These are phyloP conservation scores for Poeciliopsis presidionis DNA, from an alignment of 2,797 vertebrate species.

Conservation along the genomic window DNA sequence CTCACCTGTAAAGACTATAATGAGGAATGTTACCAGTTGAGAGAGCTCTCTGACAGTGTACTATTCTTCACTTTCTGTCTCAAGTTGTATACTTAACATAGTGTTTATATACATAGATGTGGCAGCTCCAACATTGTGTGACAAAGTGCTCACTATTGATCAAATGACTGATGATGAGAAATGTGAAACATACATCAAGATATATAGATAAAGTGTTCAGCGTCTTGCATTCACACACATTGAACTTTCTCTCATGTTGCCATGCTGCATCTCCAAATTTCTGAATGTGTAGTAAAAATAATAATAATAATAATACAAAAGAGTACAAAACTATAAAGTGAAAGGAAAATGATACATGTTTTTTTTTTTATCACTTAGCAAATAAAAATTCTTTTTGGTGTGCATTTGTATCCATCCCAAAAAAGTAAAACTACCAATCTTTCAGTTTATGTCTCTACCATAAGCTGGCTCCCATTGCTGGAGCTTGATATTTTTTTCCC, in stretches of 20 bases:
- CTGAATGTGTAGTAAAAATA: background rate
- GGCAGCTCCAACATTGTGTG: background rate
- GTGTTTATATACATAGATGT: slow-evolving; percentile 9
- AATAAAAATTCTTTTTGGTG: background rate
- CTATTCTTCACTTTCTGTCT: slow-evolving; percentile 34
- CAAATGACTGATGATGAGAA: background rate
- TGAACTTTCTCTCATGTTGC: background rate
- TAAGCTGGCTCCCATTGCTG: no score
- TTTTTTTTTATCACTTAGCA: background rate
- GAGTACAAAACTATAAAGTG: background rate
- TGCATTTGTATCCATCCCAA: background rate
- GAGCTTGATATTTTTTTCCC: background rate
- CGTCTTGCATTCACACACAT: background rate
- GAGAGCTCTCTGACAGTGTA: slow-evolving; percentile 25
- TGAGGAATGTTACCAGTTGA: slow-evolving; percentile 32
- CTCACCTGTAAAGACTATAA: slow-evolving; percentile 51
- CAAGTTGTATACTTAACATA: slow-evolving; percentile 42
- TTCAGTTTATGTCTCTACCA: background rate
- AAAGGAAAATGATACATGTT: background rate
- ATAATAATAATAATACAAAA: background rate
- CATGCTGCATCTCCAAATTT: background rate
- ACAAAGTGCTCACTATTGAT: background rate
- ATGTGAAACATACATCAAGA: background rate
- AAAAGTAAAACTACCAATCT: background rate
- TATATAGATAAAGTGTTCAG: background rate